Conservation (phyloP, 2,113 vertebrate species). For the Montifringilla adamsi region DNA sequence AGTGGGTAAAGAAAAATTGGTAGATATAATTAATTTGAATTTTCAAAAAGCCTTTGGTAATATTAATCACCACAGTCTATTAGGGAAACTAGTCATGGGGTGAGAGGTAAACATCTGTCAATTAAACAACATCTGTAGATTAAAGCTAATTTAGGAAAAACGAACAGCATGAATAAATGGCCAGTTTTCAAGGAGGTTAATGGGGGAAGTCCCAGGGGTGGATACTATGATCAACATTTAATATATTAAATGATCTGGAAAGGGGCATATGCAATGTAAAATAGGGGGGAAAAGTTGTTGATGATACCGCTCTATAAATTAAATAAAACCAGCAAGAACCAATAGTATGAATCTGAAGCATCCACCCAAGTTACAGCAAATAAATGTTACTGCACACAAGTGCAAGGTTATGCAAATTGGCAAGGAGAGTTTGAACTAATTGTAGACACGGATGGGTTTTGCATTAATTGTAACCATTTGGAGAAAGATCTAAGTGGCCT, state of each 20-base stretch:
- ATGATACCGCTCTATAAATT: neutral
- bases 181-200: conserved; percentile 59
- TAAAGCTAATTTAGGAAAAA: conserved; percentile 65
- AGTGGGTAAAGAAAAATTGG: neutral
- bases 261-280: neutral
- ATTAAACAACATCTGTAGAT: too few relatives aligned
- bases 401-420: conserved; percentile 23
- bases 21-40: conserved; percentile 52
- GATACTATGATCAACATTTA: conserved; percentile 54
- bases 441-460: conserved; percentile 1
- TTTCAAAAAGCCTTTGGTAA: conserved; percentile 46
- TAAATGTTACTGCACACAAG: neutral
- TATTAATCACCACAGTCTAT: conserved; percentile 56
- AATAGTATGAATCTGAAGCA: neutral
- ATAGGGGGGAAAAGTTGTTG: neutral
- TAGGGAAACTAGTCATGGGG: conserved; percentile 57
- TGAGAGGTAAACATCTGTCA: conserved; percentile 69
- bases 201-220: conserved; percentile 47
- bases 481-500: conserved; percentile 44
- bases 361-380: neutral
- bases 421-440: neutral
- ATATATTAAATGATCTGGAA: conserved; percentile 66
- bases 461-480: conserved; percentile 33
- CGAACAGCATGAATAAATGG: conserved; percentile 58
- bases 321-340: neutral